These are phyloP conservation scores for Drosophila jambulina DNA, from an alignment of 1,140 invertebrate genomes.

Conservation along the genomic window DNA sequence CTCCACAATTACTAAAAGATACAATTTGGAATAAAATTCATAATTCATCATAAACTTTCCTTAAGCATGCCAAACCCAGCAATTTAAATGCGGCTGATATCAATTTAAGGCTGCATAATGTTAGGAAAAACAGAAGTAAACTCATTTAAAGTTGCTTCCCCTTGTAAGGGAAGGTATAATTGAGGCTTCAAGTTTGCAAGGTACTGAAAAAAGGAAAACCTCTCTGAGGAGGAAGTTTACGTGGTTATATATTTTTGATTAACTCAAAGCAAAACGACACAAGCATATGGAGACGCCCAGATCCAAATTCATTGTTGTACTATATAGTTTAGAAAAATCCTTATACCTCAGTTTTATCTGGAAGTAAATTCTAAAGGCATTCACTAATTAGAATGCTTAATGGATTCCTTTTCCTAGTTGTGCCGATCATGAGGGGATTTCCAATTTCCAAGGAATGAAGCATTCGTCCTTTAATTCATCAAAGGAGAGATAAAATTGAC, in stretches of 20 bases:
- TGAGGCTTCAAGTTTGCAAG: not conserved
- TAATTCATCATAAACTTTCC: slow-evolving; percentile 7
- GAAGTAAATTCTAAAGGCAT: not conserved
- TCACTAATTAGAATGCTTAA: not conserved
- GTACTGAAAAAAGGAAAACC: not conserved
- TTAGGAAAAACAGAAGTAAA: not conserved
- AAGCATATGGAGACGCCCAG: not conserved
- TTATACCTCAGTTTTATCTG: not conserved
- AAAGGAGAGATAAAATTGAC: slow-evolving; percentile 13
- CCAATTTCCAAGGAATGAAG: not conserved
- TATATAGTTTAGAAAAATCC: not conserved
- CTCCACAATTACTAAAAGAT: slow-evolving; percentile 13
- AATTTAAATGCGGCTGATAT: not conserved
- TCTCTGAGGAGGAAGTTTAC: not conserved
- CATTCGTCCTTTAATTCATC: not conserved
- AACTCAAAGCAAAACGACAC: not conserved
- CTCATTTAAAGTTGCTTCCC: not conserved
- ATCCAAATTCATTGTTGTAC: not conserved
- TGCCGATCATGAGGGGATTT: not conserved
- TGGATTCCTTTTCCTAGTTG: not conserved
- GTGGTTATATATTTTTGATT: not conserved
- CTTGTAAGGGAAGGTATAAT: not conserved
- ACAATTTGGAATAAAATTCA: slow-evolving; percentile 10
- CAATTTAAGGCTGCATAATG: slow-evolving; percentile 2
- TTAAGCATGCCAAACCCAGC: not conserved